These are phyloP conservation scores for Ploceus nigricollis DNA, from an alignment of 2,113 vertebrate genomes.

Conservation along the genomic window DNA sequence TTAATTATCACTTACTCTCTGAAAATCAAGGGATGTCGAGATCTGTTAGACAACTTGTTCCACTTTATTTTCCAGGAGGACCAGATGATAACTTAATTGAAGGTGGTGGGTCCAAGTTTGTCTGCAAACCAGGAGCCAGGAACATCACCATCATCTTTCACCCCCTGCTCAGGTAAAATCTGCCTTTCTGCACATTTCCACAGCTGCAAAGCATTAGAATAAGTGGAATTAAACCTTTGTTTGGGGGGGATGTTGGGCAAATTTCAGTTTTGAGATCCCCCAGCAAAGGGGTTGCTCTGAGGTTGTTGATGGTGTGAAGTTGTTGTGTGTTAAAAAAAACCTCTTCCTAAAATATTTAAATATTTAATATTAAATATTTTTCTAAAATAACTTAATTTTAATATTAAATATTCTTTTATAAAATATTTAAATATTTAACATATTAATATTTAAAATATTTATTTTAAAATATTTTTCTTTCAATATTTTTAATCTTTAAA, in stretches of 20 bases:
- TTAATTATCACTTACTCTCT: neutral
- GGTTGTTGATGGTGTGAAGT: neutral
- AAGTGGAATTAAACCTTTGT: neutral
- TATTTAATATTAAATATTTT: neutral
- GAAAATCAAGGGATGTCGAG: neutral
- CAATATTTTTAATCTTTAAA: neutral
- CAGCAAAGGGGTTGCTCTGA: neutral
- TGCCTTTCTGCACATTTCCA: neutral
- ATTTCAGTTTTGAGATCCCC: neutral
- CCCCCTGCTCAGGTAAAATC: slow-evolving; percentile 90
- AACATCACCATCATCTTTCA: slow-evolving; percentile 98
- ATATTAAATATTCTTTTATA: neutral
- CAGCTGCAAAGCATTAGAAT: neutral
- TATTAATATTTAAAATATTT: neutral
- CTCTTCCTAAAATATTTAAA: neutral
- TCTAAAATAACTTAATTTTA: neutral
- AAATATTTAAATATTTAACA: too few species aligned
- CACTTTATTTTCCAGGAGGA: slow-evolving; percentile 77
- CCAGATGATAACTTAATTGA: slow-evolving; percentile 98
- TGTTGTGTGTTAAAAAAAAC: neutral
- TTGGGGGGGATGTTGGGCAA: neutral
- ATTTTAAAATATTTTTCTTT: neutral
- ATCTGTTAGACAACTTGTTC: neutral
- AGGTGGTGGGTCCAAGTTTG: slow-evolving; percentile 95
- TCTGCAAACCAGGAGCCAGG: slow-evolving; percentile 95